phyloP scores from a whole-genome alignment of 2,888 invertebrate genomes.

The Metalampra italica region DNA sequence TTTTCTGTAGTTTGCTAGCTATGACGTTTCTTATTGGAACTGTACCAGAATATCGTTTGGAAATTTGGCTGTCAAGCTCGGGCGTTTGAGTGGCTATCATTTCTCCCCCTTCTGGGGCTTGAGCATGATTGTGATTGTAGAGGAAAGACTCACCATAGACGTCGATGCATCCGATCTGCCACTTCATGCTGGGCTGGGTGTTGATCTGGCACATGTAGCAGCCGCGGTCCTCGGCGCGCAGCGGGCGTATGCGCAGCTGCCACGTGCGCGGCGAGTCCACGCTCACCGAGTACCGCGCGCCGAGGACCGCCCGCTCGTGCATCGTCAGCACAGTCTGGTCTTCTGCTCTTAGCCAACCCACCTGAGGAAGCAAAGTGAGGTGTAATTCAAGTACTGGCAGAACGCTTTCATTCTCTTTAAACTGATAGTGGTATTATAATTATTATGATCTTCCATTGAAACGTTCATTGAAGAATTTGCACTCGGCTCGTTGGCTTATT shows the following conservation, averaged over 20 bases:
- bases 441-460: no score
- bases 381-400: no score
- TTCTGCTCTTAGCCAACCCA: conserved; percentile 93
- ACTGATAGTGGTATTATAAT: no score
- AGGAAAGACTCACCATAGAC: conserved; percentile 82
- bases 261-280: conserved; percentile 90
- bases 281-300: conserved; percentile 88
- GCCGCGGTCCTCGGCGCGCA: conserved; percentile 85
- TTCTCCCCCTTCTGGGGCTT: no score
- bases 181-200: conserved; percentile 84
- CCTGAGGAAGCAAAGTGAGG: conserved; percentile 72
- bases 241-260: conserved; percentile 86
- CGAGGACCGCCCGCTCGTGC: conserved; percentile 91
- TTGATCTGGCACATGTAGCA: conserved; percentile 93
- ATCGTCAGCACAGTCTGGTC: conserved; percentile 94
- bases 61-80: no score
- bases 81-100: no score
- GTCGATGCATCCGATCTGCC: conserved; percentile 87
- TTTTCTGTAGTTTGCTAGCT: no score
- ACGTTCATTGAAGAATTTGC: no score
- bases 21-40: no score
- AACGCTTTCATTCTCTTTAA: no score
- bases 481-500: no score
- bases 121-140: neutral
- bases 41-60: no score